These are phyloP conservation scores for Drosophila falleni DNA, from an alignment of 2,888 invertebrate genomes.

Conservation along the genomic window DNA sequence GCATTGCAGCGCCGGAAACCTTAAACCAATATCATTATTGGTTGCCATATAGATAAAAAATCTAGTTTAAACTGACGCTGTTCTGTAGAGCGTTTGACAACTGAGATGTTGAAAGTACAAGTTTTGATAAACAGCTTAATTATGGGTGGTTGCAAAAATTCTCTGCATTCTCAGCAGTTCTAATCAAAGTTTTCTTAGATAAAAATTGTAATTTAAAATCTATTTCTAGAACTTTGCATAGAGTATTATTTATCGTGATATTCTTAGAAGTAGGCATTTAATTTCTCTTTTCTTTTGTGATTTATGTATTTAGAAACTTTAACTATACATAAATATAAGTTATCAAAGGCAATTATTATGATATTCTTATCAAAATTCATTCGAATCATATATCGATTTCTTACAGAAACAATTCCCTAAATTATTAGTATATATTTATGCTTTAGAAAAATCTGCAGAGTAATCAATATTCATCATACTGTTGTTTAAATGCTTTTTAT, in stretches of 20 bases:
- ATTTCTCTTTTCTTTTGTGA: no score
- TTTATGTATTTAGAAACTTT: no score
- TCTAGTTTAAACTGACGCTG: not conserved
- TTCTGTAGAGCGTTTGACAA: not conserved
- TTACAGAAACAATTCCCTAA: no score
- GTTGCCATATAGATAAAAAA: constrained; percentile 21
- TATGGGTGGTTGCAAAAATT: not conserved
- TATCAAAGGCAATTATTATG: not conserved
- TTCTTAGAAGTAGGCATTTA: not conserved
- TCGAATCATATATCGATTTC: no score
- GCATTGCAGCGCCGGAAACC: not conserved
- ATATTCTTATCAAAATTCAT: not conserved
- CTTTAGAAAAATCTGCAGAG: not conserved
- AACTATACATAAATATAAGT: no score
- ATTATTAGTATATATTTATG: not conserved
- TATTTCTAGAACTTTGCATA: not conserved
- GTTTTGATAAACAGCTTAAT: not conserved
- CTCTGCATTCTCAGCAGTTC: not conserved
- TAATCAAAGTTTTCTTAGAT: not conserved
- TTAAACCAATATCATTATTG: constrained; percentile 6
- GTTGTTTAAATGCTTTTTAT: not conserved
- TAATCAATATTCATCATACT: not conserved
- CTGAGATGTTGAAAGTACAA: not conserved
- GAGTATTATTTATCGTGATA: not conserved
- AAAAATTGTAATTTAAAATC: not conserved